Evolutionary conservation across 2,888 invertebrate genomes (phyloP).

Genomic region (Drosophila sordidapex): DNA sequence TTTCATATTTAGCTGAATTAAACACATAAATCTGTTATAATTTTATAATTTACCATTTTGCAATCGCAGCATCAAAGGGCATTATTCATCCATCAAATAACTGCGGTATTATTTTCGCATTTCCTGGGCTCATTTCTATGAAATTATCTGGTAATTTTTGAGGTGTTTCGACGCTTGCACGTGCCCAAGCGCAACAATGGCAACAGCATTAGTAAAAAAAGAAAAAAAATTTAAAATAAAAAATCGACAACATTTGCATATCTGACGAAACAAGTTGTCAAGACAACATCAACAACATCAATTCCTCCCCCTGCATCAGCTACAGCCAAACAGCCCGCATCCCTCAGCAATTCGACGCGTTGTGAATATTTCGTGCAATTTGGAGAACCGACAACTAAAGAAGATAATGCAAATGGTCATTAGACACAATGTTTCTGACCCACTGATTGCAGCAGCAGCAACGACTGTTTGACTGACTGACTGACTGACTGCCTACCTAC

Average conservation of each 20-base stretch:
- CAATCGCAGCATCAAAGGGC: slow-evolving; percentile 15
- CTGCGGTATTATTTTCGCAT: slow-evolving; percentile 50
- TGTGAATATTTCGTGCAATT: slow-evolving; percentile 69
- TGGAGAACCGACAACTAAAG: slow-evolving; percentile 55
- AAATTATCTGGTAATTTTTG: slow-evolving; percentile 54
- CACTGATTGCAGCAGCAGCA: slow-evolving; percentile 23
- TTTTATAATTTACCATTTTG: not conserved
- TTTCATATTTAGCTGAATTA: not conserved
- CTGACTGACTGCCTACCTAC: slow-evolving; percentile 3
- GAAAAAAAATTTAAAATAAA: slow-evolving; percentile 14
- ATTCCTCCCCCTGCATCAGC: not conserved
- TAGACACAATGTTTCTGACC: slow-evolving; percentile 55
- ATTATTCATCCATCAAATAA: slow-evolving; percentile 15
- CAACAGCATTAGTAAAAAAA: slow-evolving; percentile 38
- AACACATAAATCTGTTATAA: not conserved
- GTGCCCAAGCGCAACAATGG: slow-evolving; percentile 40
- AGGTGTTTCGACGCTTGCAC: slow-evolving; percentile 57
- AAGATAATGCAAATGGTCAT: slow-evolving; percentile 80
- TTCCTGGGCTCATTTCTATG: slow-evolving; percentile 53
- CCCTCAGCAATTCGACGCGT: slow-evolving; percentile 17
- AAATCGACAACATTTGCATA: slow-evolving; percentile 69
- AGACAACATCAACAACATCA: slow-evolving; percentile 51
- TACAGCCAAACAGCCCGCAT: slow-evolving; percentile 9
- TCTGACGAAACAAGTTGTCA: slow-evolving; percentile 78
- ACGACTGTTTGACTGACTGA: slow-evolving; percentile 19